Evolutionary conservation across 2,888 invertebrate genomes (phyloP), one percentile per base, ranked within the genome.

Genomic region (Netelia virgata): DNA sequence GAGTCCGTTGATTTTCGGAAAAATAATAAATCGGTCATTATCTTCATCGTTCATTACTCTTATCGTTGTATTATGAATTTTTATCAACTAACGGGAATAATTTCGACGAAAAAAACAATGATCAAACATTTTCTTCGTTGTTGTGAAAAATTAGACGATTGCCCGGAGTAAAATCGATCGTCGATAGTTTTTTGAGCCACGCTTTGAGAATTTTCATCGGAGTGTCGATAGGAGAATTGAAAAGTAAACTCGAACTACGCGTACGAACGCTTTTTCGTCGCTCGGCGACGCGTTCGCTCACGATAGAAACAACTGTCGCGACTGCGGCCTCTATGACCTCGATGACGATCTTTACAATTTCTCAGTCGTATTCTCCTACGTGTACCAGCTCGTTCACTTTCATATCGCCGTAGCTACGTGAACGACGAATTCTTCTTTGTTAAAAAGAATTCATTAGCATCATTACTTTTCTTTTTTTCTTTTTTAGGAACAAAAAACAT

Each of bases 401-500:
- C 63, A 72, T 53, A 70, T 53, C 28, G 20, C 16, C 8, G 23
- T 76, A 23, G 18, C 41, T 11, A 11, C 14, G 57, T 41, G 41
- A 2, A 14, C 16, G 18, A 53, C 23, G 28, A 28, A 20, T 53
- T 69, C 16, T 14, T 28, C 3, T 23, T 63, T 18, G 16, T 18
- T 57, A 6, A 57, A 16, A 10, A 18, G 2, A 36, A 57, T 16
- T 55, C 55, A 55, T 16, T 41, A 10, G 5, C 3, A 28, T n/a
- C 3, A 61, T 59, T 59, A 23, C 43, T 36, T 53, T 64, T 64
- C 77, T 83, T 28, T 70, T 28, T 28, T 85, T 8, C 55, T 69
- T 43, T 20, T 87, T 82, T 76, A 87, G 87, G 86, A 80, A 87
- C 84, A 88, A 75, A 85, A 87, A 77, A 79, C 74, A 72, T 70